Percentiles rank a stretch among this genome's conserved stretches.
Conservation (phyloP, 1,140 invertebrate species). For the Cotesia typhae region DNA sequence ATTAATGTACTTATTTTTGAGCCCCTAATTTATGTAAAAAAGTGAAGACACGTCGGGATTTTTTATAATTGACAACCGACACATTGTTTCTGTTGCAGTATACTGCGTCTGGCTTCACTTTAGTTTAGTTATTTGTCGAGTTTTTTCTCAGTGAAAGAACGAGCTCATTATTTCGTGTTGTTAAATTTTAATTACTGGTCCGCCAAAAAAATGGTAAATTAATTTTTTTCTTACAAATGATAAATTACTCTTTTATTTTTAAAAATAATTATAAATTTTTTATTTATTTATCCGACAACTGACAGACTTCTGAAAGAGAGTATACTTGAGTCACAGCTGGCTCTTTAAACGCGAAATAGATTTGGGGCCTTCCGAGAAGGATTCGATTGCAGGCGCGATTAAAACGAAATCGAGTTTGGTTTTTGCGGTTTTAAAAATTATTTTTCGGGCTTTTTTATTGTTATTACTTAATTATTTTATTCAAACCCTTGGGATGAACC, state of each 20-base stretch:
- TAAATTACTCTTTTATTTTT: too few relatives aligned
- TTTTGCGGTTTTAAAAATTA: slow-evolving; percentile 23
- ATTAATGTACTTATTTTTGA: slow-evolving; percentile 32
- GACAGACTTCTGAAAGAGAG: too few relatives aligned
- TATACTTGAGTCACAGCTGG: slow-evolving; percentile 4
- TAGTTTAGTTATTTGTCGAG: not conserved
- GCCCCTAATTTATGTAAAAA: slow-evolving; percentile 12
- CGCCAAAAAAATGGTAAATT: too few relatives aligned
- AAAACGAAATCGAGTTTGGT: slow-evolving; percentile 7
- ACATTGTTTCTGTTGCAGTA: slow-evolving; percentile 46
- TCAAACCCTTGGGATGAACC: too few relatives aligned
- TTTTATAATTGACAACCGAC: slow-evolving; percentile 23
- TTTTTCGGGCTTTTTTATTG: not conserved
- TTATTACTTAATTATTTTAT: too few relatives aligned
- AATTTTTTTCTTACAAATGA: too few relatives aligned
- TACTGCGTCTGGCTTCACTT: too few relatives aligned
- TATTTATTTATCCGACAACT: too few relatives aligned
- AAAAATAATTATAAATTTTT: too few relatives aligned
- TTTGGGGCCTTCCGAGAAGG: slow-evolving; percentile 19
- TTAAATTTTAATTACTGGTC: slow-evolving; percentile 45
- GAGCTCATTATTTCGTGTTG: slow-evolving; percentile 39
- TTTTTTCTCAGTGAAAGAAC: not conserved
- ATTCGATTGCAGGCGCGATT: slow-evolving; percentile 27
- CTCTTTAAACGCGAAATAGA: slow-evolving; percentile 1
- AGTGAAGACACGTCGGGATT: slow-evolving; percentile 5